Conservation (phyloP, 2,888 invertebrate species). For the Pseudococcus longispinus region DNA sequence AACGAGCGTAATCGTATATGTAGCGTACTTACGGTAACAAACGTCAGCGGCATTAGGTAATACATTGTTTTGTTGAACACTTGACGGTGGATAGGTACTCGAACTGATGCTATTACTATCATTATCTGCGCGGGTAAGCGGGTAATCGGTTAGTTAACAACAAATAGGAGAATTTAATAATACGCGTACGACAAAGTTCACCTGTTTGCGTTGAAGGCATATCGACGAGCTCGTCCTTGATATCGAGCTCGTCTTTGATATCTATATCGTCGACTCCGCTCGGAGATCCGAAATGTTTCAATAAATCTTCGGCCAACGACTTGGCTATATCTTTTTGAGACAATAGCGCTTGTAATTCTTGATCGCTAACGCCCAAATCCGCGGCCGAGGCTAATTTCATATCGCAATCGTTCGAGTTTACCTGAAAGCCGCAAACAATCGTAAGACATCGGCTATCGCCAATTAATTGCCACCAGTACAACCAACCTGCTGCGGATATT, state of each 20-base stretch:
- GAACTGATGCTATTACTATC: conserved; percentile 52
- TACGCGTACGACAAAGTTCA: not conserved
- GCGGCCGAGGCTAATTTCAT: conserved; percentile 59
- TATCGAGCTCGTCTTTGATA: conserved; percentile 54
- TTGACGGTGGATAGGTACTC: conserved; percentile 51
- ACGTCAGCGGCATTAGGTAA: conserved; percentile 13
- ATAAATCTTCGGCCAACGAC: conserved; percentile 84
- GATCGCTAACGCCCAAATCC: conserved; percentile 71
- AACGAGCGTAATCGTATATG: not conserved
- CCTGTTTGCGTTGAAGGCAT: conserved; percentile 41
- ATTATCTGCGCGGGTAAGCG: conserved; percentile 10
- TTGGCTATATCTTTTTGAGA: conserved; percentile 78
- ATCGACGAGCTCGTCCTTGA: not conserved
- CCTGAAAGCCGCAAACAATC: not conserved
- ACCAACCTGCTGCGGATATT: conserved; percentile 61
- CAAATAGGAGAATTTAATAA: too few relatives aligned
- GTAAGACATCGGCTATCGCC: not conserved
- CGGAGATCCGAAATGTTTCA: conserved; percentile 80
- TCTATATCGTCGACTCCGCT: conserved; percentile 67
- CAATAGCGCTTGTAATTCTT: conserved; percentile 76
- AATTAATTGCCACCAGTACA: too few relatives aligned
- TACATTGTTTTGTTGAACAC: conserved; percentile 42
- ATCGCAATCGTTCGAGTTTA: conserved; percentile 55
- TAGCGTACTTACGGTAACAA: conserved; percentile 48
- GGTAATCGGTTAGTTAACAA: too few relatives aligned